Conservation (phyloP, 2,888 invertebrate species). For the Leptinotarsa haldemani region DNA sequence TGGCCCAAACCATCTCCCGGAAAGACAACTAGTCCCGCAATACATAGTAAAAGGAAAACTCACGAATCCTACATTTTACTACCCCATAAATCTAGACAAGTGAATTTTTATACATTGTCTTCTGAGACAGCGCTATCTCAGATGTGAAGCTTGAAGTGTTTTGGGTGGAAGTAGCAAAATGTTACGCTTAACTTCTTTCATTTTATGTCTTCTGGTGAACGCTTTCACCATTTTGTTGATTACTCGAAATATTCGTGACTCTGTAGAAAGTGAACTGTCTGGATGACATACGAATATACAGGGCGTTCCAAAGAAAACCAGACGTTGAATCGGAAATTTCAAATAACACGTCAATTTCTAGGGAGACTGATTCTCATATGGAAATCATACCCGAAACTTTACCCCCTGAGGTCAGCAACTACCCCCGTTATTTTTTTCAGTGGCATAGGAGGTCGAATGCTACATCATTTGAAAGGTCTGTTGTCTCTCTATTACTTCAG, state of each 20-base stretch:
- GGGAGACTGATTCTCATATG: too few relatives aligned
- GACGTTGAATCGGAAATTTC: too few relatives aligned
- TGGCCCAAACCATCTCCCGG: constrained; percentile 27
- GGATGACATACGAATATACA: too few relatives aligned
- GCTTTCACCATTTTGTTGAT: constrained; percentile 2
- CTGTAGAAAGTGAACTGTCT: too few relatives aligned
- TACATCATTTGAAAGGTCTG: too few relatives aligned
- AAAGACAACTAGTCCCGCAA: constrained; percentile 31
- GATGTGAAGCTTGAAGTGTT: not conserved
- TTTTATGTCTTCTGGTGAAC: constrained; percentile 14
- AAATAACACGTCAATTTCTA: too few relatives aligned
- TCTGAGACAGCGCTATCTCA: constrained; percentile 27
- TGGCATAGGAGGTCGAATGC: too few relatives aligned
- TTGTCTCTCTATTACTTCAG: too few relatives aligned
- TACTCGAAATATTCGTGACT: not conserved
- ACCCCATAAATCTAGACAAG: constrained; percentile 53
- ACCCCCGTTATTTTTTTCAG: too few relatives aligned
- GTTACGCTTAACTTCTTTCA: constrained; percentile 1
- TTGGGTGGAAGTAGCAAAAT: not conserved
- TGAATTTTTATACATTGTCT: constrained; percentile 55
- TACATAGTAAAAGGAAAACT: constrained; percentile 40
- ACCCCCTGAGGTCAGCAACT: too few relatives aligned
- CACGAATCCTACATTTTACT: constrained; percentile 46
- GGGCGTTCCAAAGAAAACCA: too few relatives aligned
- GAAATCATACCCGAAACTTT: too few relatives aligned